Conservation (phyloP, 2,888 invertebrate genomes). For the Deilephila porcellus region DNA sequence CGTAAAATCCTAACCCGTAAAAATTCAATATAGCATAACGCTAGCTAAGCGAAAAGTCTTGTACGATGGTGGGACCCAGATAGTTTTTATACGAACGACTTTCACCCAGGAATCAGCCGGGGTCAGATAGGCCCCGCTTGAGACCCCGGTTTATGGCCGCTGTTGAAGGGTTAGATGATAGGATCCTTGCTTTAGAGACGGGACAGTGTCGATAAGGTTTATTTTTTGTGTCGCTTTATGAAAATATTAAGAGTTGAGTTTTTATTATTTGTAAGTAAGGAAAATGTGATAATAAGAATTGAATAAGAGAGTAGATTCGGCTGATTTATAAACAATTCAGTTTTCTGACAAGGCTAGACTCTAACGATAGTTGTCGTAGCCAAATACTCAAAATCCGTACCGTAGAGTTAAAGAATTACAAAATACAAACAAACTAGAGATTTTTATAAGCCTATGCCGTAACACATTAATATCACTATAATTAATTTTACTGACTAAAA, state of each 20-base stretch:
- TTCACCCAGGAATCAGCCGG: slow-evolving; percentile 31
- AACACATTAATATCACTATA: too few relatives aligned
- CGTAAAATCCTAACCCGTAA: slow-evolving; percentile 24
- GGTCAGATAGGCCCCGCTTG: slow-evolving; percentile 32
- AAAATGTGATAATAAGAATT: too few relatives aligned
- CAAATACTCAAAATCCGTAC: too few relatives aligned
- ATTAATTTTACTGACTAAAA: too few relatives aligned
- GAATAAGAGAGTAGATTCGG: too few relatives aligned
- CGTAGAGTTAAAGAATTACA: too few relatives aligned
- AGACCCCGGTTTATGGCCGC: slow-evolving; percentile 33
- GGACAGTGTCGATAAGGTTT: slow-evolving; percentile 13
- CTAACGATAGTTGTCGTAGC: too few relatives aligned
- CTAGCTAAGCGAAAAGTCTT: slow-evolving; percentile 42
- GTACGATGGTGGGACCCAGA: slow-evolving; percentile 33
- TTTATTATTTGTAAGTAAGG: too few relatives aligned
- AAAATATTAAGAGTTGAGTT: not conserved
- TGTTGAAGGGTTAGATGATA: slow-evolving; percentile 35
- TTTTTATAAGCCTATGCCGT: too few relatives aligned
- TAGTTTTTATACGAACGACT: slow-evolving; percentile 28
- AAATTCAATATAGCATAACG: slow-evolving; percentile 31
- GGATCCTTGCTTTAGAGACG: slow-evolving; percentile 24
- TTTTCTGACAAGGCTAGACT: too few relatives aligned
- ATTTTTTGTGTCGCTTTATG: not conserved
- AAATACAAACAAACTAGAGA: too few relatives aligned
- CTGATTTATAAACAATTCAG: too few relatives aligned